Evolutionary conservation across 1,140 invertebrate genomes (phyloP).

Genomic region (Solenopsis fugax): DNA sequence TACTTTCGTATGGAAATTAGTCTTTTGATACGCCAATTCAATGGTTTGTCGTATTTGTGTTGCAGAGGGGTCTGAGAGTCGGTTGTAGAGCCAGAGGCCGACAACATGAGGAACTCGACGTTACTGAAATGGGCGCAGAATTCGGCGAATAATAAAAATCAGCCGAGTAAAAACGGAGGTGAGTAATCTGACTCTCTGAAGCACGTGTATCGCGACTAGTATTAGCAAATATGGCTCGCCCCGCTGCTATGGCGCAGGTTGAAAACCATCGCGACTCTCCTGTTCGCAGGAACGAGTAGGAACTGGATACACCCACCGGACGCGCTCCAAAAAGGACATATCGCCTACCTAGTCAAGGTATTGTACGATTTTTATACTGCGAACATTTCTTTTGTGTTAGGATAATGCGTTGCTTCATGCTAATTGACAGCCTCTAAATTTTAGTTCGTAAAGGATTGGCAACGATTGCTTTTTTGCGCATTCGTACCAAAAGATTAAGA

Average conservation of each 20-base stretch:
- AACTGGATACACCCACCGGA: constrained; percentile 98
- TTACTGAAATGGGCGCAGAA: constrained; percentile 88
- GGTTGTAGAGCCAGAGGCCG: constrained; percentile 57
- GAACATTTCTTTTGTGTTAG: not conserved
- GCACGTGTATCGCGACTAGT: not conserved
- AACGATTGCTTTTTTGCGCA: not conserved
- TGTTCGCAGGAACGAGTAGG: constrained; percentile 85
- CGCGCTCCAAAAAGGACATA: constrained; percentile 96
- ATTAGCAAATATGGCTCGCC: constrained; percentile 16
- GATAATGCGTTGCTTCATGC: not conserved
- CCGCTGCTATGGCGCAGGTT: constrained; percentile 14
- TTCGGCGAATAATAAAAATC: constrained; percentile 87
- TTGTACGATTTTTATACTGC: not conserved
- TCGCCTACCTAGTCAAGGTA: constrained; percentile 99
- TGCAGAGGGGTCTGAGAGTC: constrained; percentile 76
- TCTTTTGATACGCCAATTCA: not conserved
- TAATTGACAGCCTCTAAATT: too few relatives aligned
- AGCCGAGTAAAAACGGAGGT: constrained; percentile 84
- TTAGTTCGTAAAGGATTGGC: not conserved
- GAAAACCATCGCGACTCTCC: constrained; percentile 68
- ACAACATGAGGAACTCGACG: constrained; percentile 87
- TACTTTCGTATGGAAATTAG: not conserved
- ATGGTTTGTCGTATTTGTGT: constrained; percentile 57
- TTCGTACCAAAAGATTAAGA: not conserved
- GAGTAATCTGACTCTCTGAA: not conserved